Conservation (phyloP, 1,140 invertebrate species). For the Cotesia typhae region DNA sequence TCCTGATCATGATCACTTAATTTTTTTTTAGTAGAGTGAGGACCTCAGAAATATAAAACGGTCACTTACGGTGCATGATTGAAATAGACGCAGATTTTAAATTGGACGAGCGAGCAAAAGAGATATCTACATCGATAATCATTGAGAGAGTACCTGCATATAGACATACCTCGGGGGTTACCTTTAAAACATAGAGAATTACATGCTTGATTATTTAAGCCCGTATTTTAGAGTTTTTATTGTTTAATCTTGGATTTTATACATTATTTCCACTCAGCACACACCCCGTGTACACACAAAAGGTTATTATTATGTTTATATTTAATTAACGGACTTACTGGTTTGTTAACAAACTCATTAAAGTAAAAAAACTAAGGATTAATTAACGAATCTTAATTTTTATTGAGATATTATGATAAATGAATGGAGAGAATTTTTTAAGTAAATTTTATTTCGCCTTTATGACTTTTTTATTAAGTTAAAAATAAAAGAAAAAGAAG, state of each 20-base stretch:
- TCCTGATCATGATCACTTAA: neutral
- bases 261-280: neutral
- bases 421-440: neutral
- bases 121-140: conserved; percentile 46
- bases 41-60: conserved; percentile 5
- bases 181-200: conserved; percentile 58
- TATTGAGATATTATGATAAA: no score
- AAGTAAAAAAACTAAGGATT: no score
- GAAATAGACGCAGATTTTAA: conserved; percentile 29
- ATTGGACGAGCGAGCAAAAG: conserved; percentile 42
- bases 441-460: neutral
- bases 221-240: conserved; percentile 13
- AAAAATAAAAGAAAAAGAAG: neutral
- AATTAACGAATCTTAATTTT: no score
- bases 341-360: no score
- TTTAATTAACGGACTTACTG: no score
- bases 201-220: conserved; percentile 51
- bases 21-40: neutral
- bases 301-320: no score
- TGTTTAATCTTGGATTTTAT: neutral
- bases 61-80: conserved; percentile 30
- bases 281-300: no score
- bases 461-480: no score
- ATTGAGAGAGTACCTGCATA: conserved; percentile 61
- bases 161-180: conserved; percentile 65